Percentiles rank a stretch among this genome's conserved stretches.
phyloP scores from a whole-genome alignment of 2,797 vertebrate species.

The Anolis apletophallus region DNA sequence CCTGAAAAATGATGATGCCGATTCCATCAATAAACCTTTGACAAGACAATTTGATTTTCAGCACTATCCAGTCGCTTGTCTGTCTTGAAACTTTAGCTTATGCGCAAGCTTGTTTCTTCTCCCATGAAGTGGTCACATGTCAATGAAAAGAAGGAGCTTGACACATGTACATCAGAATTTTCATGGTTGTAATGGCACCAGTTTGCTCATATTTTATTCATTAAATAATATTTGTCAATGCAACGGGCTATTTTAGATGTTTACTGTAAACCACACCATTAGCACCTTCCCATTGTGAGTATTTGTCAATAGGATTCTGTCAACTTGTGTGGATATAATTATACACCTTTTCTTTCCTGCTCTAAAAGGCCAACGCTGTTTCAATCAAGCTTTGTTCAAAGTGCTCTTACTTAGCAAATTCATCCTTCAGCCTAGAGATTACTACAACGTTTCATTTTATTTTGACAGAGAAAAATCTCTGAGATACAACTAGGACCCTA shows the following conservation, averaged over 20 bases:
- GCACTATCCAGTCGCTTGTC: not conserved
- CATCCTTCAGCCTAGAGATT: slow-evolving; percentile 67
- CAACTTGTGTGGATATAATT: slow-evolving; percentile 60
- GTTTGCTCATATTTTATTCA: slow-evolving; percentile 81
- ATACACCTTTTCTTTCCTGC: slow-evolving; percentile 53
- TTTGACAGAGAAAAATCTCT: not conserved
- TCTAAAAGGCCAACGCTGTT: slow-evolving; percentile 48
- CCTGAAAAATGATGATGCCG: slow-evolving; percentile 21
- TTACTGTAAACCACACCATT: slow-evolving; percentile 81
- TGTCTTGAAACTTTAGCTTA: slow-evolving; percentile 13
- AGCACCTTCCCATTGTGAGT: slow-evolving; percentile 74
- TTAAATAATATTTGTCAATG: slow-evolving; percentile 76
- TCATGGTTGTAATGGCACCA: slow-evolving; percentile 67
- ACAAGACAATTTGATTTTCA: not conserved
- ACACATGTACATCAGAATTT: slow-evolving; percentile 24
- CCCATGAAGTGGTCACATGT: not conserved
- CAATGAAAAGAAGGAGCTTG: slow-evolving; percentile 24
- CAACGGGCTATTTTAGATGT: slow-evolving; percentile 75
- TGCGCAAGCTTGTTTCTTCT: not conserved
- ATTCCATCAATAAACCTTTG: slow-evolving; percentile 26
- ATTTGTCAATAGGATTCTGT: slow-evolving; percentile 71
- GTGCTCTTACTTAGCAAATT: slow-evolving; percentile 61
- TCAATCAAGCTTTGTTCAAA: slow-evolving; percentile 62
- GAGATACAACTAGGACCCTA: not conserved
- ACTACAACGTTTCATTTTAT: slow-evolving; percentile 24